Base-by-base conservation (phyloP, 1,140 invertebrate genomes). In the Caenorhabditis latens region DNA sequence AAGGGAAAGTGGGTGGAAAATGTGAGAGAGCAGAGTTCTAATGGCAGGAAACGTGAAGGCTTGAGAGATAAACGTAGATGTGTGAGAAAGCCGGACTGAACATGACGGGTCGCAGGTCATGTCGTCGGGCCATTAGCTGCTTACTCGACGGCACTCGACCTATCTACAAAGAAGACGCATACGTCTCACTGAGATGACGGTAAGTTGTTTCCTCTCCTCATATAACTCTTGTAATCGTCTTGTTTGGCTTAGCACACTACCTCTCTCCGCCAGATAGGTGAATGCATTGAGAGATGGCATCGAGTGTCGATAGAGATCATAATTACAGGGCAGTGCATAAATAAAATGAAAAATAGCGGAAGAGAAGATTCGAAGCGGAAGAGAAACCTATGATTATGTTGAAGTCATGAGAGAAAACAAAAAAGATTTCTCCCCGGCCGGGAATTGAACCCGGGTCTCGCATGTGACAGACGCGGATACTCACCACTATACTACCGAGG, bases 361-460 rank as follows among this genome's bases (percentile, higher is more conserved):
- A 79, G 11, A 79, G 19, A 43, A 13, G n/a, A 79, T 79, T 13
- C 24, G 46, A 79, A 50, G 71, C 71, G 71, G 71, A 79, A 79
- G 46, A 0, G 32, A 1, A 32, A 32, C 0, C 32, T 32, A 32
- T 32, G 9, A 50, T 24, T 79, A 8, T 46, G 11, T 50, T 32
- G 7, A 6, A 46, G n/a, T 65, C 6, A 71, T n/a, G 13, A 50
- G 21, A 13, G 71, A 16, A 50, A 48, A 50, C 11, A 43, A 71
- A 71, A 79, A 79, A 79, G 71, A 43, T 42, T 86, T 86, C 89
- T 90, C 87, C 79, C 89, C 86, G 89, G 89, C 89, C 86, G 89
- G 89, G 89, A 89, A 89, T 89, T 89, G 90, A 89, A 89, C 89
- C 89, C 89, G 89, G 89, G 89, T 90, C 89, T 90, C 89, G 79